A percentile compares a stretch with the other conserved stretches of the same genome.
Evolutionary conservation across 64 coral and sea anemone genomes (phyloP).

Genomic region (Pachyseris speciosa): DNA sequence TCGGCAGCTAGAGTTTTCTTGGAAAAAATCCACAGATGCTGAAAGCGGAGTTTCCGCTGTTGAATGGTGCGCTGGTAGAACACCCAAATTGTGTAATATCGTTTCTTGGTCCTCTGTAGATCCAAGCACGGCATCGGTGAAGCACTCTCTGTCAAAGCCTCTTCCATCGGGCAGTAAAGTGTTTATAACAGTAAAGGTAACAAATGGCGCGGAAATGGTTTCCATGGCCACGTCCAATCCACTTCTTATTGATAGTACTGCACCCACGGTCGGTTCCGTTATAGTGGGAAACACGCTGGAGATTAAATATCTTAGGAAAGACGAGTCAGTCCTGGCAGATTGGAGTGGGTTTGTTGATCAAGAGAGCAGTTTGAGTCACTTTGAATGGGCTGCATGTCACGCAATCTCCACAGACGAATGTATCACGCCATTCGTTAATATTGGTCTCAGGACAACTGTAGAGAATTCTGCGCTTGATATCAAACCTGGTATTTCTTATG

Average conservation of each 20-base stretch:
- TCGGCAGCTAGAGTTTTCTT: slow-evolving; percentile 36
- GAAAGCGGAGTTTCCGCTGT: slow-evolving; percentile 72
- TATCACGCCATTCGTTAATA: slow-evolving; percentile 66
- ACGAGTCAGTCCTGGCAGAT: slow-evolving; percentile 13
- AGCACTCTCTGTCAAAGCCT: slow-evolving; percentile 27
- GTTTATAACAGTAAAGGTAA: slow-evolving; percentile 44
- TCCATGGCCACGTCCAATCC: slow-evolving; percentile 8
- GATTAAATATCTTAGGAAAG: slow-evolving; percentile 19
- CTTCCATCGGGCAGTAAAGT: slow-evolving; percentile 41
- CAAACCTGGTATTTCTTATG: slow-evolving; percentile 64
- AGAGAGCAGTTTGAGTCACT: slow-evolving; percentile 63
- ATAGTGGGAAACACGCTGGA: slow-evolving; percentile 22
- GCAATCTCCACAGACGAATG: background rate
- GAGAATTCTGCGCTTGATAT: slow-evolving; percentile 44
- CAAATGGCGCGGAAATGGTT: slow-evolving; percentile 58
- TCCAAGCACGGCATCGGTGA: background rate
- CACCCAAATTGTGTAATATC: slow-evolving; percentile 53
- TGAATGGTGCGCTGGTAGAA: slow-evolving; percentile 67
- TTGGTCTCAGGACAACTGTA: slow-evolving; percentile 31
- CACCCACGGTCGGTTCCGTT: slow-evolving; percentile 51
- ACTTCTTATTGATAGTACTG: slow-evolving; percentile 58
- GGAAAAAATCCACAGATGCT: slow-evolving; percentile 57
- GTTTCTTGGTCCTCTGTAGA: slow-evolving; percentile 47
- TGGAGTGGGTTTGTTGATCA: slow-evolving; percentile 73
- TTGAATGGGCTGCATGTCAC: slow-evolving; percentile 64